Evolutionary conservation across 1,140 invertebrate species (phyloP).

Genomic region (Diabrotica virgifera): DNA sequence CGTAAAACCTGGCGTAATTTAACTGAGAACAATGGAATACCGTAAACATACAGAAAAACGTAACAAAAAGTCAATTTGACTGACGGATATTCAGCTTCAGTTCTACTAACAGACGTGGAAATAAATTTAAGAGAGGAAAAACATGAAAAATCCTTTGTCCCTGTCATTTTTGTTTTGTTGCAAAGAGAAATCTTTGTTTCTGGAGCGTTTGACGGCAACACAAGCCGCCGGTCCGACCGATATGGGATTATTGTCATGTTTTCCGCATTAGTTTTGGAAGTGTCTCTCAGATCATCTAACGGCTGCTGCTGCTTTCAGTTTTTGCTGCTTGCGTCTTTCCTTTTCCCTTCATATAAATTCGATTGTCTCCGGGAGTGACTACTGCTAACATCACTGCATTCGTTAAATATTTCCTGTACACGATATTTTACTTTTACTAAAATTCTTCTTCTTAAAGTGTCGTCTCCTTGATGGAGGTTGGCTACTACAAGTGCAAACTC

Average conservation of each 20-base stretch:
- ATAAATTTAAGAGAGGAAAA: slow-evolving; percentile 7
- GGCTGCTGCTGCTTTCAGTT: not conserved
- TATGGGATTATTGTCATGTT: slow-evolving; percentile 14
- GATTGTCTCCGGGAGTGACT: too few relatives aligned
- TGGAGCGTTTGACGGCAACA: slow-evolving; percentile 4
- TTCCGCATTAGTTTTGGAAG: slow-evolving; percentile 3
- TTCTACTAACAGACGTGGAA: slow-evolving; percentile 12
- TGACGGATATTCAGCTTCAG: slow-evolving; percentile 8
- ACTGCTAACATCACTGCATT: too few relatives aligned
- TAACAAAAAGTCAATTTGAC: slow-evolving; percentile 14
- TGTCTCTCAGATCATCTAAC: not conserved
- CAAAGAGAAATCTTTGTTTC: slow-evolving; percentile 10
- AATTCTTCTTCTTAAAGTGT: too few relatives aligned
- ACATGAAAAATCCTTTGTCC: slow-evolving; percentile 13
- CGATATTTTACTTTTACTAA: too few relatives aligned
- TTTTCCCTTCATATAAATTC: too few relatives aligned
- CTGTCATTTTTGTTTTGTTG: slow-evolving; percentile 15
- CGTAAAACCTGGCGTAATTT: not conserved
- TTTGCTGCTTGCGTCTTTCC: too few relatives aligned
- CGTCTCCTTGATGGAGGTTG: too few relatives aligned
- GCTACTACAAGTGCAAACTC: too few relatives aligned
- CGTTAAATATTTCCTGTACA: too few relatives aligned
- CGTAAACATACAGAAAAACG: slow-evolving; percentile 9
- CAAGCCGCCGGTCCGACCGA: not conserved
- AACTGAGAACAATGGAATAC: not conserved